Percentiles rank a stretch among this genome's conserved stretches.
Evolutionary conservation across 2,113 vertebrate species (phyloP).

Genomic region (Ammodytes marinus): DNA sequence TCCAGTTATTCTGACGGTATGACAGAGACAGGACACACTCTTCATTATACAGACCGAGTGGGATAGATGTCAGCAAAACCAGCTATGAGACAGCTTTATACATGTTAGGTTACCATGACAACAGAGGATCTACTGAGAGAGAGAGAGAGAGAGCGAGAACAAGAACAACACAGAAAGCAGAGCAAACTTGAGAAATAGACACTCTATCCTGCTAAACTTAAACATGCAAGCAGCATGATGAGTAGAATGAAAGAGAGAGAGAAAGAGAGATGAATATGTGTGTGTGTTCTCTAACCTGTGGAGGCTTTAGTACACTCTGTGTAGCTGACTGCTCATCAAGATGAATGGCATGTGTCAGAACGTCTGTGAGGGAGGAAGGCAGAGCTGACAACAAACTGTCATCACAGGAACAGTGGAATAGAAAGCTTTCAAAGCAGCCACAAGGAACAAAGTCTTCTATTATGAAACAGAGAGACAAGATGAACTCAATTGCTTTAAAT

Average conservation of each 20-base stretch:
- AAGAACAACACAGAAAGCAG: too few species aligned
- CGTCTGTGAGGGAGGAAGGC: background rate
- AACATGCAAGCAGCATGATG: background rate
- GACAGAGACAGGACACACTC: background rate
- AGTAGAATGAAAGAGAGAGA: too few species aligned
- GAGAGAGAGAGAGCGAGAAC: background rate
- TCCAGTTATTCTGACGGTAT: background rate
- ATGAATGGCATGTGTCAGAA: slow-evolving; percentile 17
- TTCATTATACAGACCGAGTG: slow-evolving; percentile 3
- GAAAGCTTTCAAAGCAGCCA: slow-evolving; percentile 4
- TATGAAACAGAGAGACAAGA: background rate
- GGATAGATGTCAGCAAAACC: slow-evolving; percentile 9
- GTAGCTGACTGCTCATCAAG: slow-evolving; percentile 25
- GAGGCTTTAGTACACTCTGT: background rate
- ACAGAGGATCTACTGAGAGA: background rate
- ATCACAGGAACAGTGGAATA: slow-evolving; percentile 6
- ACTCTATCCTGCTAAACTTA: background rate
- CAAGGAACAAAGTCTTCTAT: background rate
- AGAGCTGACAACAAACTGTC: slow-evolving; percentile 19
- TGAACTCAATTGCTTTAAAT: too few species aligned
- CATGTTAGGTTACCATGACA: slow-evolving; percentile 12
- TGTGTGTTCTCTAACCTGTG: slow-evolving; percentile 14
- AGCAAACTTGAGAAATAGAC: background rate
- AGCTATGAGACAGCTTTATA: background rate
- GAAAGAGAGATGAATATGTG: background rate